Base-by-base conservation (phyloP, 2,797 vertebrate genomes). In the Sciaenops ocellatus region DNA sequence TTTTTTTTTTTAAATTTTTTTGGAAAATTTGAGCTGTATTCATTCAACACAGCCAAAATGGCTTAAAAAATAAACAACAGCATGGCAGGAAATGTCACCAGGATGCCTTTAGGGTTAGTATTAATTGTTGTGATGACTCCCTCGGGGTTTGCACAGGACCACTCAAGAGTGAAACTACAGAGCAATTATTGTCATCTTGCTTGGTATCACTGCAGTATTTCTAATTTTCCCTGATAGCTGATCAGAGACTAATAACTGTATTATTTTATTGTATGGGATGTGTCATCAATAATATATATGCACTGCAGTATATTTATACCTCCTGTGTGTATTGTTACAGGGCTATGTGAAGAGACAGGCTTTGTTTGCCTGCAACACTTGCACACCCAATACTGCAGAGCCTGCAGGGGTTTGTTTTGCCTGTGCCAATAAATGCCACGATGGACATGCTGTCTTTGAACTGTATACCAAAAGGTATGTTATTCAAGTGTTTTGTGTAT, bases 321-420 rank as follows among this genome's bases (percentile, higher is more conserved):
- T 50, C n/a, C 15, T 59, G 24, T 80, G 38, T 68, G 44, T 69
- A 1, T 64, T 59, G 47, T 51, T 85, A 3, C 87, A 99, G 98
- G 97, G 97, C 34, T 97, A 97, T 1, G 95, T 97, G 87, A 98
- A 97, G 92, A 94, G 98, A 65, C 98, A 99, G 90, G 98, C 98
- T 0, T 91, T 99, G 24, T 99, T 98, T 86, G 96, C 97, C 30
- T 99, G 98, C 75, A 95, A 92, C 83, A 98, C 97, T 24, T 98
- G 98, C 81, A 98, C 96, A 1, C 95, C 96, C 22, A 90, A 86
- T 67, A 95, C 93, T 41, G 94, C 92, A 54, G 95, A 98, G 71
- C 97, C 96, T 17, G 97, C 98, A 34, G 98, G 97, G 24, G 94
- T 99, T 56, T 95, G 93, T 86, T 94, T 98, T 13, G 98, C 98